Evolutionary conservation across 1,140 invertebrate genomes (phyloP).

Genomic region (Euglossa dilemma): DNA sequence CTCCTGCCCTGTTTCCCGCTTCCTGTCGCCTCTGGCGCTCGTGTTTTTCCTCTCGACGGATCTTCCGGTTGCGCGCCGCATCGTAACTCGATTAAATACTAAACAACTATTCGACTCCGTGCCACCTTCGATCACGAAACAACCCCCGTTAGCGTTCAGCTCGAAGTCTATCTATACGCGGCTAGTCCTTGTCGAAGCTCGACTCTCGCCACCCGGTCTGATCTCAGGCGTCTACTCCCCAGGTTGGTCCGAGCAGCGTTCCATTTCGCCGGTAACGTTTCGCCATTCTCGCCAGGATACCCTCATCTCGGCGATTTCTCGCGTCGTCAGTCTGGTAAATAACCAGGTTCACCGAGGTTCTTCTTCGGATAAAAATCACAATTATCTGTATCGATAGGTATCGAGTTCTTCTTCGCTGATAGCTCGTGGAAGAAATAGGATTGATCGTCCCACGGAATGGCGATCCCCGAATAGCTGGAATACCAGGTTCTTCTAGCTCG

Average conservation of each 20-base stretch:
- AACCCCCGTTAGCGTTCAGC: background rate
- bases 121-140: background rate
- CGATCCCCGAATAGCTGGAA: no score
- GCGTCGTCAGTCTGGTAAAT: background rate
- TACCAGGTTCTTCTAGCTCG: no score
- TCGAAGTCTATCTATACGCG: background rate
- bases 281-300: conserved; percentile 7
- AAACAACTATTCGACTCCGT: background rate
- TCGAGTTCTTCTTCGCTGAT: no score
- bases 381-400: no score
- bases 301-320: conserved; percentile 18
- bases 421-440: no score
- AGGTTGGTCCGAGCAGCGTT: conserved; percentile 27
- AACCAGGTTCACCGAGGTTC: no score
- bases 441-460: no score
- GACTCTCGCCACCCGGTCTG: no score
- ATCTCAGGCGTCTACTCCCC: conserved; percentile 41
- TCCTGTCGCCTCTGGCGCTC: background rate
- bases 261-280: background rate
- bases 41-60: background rate
- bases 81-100: background rate
- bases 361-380: no score
- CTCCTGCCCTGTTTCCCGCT: conserved; percentile 1
- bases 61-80: background rate
- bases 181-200: background rate